Conservation (phyloP, 2,888 invertebrate species). For the Tachystola acroxantha region DNA sequence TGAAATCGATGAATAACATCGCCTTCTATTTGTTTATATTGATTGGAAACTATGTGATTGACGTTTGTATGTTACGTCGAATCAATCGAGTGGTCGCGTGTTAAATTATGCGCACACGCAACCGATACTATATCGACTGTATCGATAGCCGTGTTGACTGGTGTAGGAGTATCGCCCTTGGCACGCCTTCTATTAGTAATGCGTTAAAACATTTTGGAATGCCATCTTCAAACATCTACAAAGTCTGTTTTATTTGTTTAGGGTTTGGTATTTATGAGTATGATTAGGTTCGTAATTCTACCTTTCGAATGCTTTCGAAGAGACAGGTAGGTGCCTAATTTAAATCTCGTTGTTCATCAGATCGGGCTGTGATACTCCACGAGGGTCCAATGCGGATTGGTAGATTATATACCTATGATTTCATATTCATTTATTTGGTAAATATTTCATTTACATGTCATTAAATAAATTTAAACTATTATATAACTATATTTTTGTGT, state of each 20-base stretch:
- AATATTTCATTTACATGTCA: no score
- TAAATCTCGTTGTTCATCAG: no score
- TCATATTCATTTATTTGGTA: no score
- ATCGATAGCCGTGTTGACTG: slow-evolving; percentile 23
- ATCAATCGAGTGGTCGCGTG: neutral
- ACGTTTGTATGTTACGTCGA: slow-evolving; percentile 1
- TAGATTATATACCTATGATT: no score
- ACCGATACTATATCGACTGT: slow-evolving; percentile 16
- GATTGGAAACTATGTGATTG: slow-evolving; percentile 1
- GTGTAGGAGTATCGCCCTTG: slow-evolving; percentile 41
- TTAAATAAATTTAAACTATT: no score
- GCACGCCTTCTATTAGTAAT: slow-evolving; percentile 24
- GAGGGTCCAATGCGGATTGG: no score
- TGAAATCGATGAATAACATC: neutral
- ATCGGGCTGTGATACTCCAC: no score
- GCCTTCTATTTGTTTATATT: neutral
- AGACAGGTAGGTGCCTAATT: no score
- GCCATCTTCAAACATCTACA: slow-evolving; percentile 24
- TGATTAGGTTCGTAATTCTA: no score
- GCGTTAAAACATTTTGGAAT: slow-evolving; percentile 23
- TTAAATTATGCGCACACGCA: slow-evolving; percentile 36
- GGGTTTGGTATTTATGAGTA: no score
- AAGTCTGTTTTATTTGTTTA: neutral
- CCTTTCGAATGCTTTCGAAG: no score
- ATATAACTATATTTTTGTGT: no score